Percentiles rank a stretch among this genome's conserved stretches.
Evolutionary conservation across 92 coral and sea anemone species (phyloP).

Genomic region (Phenganax marumi): DNA sequence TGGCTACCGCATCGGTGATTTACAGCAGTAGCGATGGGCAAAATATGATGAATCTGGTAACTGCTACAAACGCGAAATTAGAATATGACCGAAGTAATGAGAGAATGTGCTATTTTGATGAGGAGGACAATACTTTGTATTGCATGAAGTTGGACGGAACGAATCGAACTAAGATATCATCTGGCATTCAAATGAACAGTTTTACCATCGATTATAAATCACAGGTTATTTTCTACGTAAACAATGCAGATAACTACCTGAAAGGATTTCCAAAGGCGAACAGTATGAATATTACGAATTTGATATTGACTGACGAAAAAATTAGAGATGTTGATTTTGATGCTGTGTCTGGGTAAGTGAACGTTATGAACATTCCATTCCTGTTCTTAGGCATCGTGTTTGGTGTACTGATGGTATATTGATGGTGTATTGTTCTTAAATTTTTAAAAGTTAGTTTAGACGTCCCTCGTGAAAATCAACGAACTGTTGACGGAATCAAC

Average conservation of each 20-base stretch:
- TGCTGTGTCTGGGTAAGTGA: not conserved
- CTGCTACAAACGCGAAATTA: slow-evolving; percentile 27
- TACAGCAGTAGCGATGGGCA: not conserved
- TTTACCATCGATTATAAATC: slow-evolving; percentile 30
- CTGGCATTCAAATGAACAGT: not conserved
- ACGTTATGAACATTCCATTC: not conserved
- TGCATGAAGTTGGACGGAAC: slow-evolving; percentile 22
- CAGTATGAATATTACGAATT: not conserved
- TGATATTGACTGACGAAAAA: not conserved
- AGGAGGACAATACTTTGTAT: not conserved
- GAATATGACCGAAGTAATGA: slow-evolving; percentile 15
- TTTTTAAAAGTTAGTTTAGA: no score
- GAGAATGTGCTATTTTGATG: slow-evolving; percentile 20
- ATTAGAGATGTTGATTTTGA: slow-evolving; percentile 21
- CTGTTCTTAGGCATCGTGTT: not conserved
- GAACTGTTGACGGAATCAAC: no score
- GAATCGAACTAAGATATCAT: not conserved
- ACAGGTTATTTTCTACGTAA: slow-evolving; percentile 5
- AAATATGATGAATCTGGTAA: not conserved
- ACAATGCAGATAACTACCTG: not conserved
- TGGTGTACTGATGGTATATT: no score
- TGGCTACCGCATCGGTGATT: not conserved
- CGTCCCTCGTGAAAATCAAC: no score
- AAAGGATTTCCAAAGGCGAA: slow-evolving; percentile 2
- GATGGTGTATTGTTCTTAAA: no score